phyloP scores from a whole-genome alignment of 2,888 invertebrate genomes.

The Flabesymbios commensalis region DNA sequence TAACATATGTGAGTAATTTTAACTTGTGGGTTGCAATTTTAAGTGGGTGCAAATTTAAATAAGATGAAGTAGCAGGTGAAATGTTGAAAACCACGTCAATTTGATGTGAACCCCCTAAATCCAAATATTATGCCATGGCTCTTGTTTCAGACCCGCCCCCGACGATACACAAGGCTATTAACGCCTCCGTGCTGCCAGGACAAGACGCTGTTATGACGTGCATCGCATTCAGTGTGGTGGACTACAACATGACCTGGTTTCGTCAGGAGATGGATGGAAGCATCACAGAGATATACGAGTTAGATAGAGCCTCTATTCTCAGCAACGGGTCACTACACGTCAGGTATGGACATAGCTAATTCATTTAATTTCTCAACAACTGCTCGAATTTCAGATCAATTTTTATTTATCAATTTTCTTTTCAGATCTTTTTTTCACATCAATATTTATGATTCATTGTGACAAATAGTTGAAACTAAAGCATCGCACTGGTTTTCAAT shows the following conservation, averaged over 20 bases:
- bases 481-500: too few species aligned
- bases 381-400: background rate
- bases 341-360: slow-evolving; percentile 37
- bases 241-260: slow-evolving; percentile 61
- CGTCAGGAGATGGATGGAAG: slow-evolving; percentile 34
- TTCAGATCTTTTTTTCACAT: background rate
- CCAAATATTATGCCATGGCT: too few species aligned
- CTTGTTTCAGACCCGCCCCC: slow-evolving; percentile 64
- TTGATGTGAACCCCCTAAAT: too few species aligned
- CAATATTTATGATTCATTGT: background rate
- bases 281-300: too few species aligned
- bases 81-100: too few species aligned
- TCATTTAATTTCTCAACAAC: background rate
- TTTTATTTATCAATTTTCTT: background rate
- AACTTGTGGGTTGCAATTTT: too few species aligned
- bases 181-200: slow-evolving; percentile 62
- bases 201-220: slow-evolving; percentile 61
- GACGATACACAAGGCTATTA: slow-evolving; percentile 57
- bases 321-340: slow-evolving; percentile 61
- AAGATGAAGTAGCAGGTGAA: too few species aligned
- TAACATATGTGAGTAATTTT: too few species aligned
- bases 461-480: too few species aligned
- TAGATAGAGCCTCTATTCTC: slow-evolving; percentile 39
- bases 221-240: slow-evolving; percentile 56
- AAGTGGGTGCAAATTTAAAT: too few species aligned